Evolutionary conservation across 2,888 invertebrate genomes (phyloP), one percentile per base, ranked within the genome.

Genomic region (Nomada ferruginata): DNA sequence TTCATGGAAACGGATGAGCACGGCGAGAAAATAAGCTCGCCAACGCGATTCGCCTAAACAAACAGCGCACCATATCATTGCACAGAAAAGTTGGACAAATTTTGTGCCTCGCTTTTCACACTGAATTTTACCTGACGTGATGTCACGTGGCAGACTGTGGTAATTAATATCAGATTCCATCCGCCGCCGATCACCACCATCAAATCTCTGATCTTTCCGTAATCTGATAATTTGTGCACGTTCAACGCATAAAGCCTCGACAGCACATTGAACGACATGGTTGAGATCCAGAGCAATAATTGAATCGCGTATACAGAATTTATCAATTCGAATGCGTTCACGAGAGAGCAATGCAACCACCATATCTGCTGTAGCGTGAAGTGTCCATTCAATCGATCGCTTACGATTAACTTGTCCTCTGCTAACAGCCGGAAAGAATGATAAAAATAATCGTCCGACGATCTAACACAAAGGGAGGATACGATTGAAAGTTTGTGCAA

Each of bases 211-310:
- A 84, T 44, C 59, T 64, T 78, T 1, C 74, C 36, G 5, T 63
- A 44, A 13, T 63, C 47, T 15, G 87, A 11, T 9, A 79, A 29
- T n/a, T 66, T 53, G 44, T 42, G 47, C 50, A 79, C 83, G 52
- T 85, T 88, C 15, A 90, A 78, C 1, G 83, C 82, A 76, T 91
- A 91, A 20, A 91, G 87, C 11, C 91, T 85, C 7, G 90, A 90
- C 5, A 89, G 68, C 7, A 83, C 82, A 47, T 90, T 90, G 29
- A 91, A 70, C 15, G 86, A 89, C 79, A 87, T 85, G 13, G 75
- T 70, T 0, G 84, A 75, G 42, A 91, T 87, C 91, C 91, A 91
- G 10, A 90, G 44, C 15, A 89, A 75, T 20, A 91, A 72, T 26
- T 89, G 89, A 2, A 79, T 65, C 60, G 87, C 82, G 50, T 90